Percentiles rank a stretch among this genome's conserved stretches.
phyloP scores from a whole-genome alignment of 2,888 invertebrate genomes.

The Nomada lathburiana region DNA sequence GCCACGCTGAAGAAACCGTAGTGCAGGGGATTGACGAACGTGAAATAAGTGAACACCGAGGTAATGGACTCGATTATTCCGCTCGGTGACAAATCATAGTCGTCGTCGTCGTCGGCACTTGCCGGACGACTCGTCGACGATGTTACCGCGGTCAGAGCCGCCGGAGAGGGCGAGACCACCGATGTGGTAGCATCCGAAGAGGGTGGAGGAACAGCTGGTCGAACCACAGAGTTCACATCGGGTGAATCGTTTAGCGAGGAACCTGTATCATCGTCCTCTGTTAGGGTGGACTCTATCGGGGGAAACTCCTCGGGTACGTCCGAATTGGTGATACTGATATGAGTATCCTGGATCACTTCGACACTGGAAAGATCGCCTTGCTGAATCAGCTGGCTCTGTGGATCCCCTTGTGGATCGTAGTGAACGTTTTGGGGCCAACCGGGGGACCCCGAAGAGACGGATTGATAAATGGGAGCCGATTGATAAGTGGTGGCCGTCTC shows the following conservation, averaged over 20 bases:
- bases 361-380: slow-evolving; percentile 47
- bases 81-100: slow-evolving; percentile 79
- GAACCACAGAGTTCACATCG: not conserved
- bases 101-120: slow-evolving; percentile 82
- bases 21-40: slow-evolving; percentile 87
- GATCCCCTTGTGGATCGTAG: slow-evolving; percentile 29
- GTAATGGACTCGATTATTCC: slow-evolving; percentile 86
- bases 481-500: slow-evolving; percentile 29
- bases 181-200: not conserved
- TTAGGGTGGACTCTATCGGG: not conserved
- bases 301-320: not conserved
- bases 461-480: slow-evolving; percentile 19
- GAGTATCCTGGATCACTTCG: slow-evolving; percentile 76
- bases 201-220: not conserved
- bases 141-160: not conserved
- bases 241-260: slow-evolving; percentile 10
- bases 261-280: not conserved
- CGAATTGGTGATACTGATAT: slow-evolving; percentile 67
- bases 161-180: not conserved
- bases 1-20: slow-evolving; percentile 87
- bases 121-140: not conserved
- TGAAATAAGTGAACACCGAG: slow-evolving; percentile 85
- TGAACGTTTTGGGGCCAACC: slow-evolving; percentile 48
- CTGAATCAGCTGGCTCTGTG: not conserved
- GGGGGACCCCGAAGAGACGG: not conserved